Evolutionary conservation across 2,797 vertebrate genomes (phyloP), one percentile per base, ranked within the genome.

Genomic region (Falco cherrug): DNA sequence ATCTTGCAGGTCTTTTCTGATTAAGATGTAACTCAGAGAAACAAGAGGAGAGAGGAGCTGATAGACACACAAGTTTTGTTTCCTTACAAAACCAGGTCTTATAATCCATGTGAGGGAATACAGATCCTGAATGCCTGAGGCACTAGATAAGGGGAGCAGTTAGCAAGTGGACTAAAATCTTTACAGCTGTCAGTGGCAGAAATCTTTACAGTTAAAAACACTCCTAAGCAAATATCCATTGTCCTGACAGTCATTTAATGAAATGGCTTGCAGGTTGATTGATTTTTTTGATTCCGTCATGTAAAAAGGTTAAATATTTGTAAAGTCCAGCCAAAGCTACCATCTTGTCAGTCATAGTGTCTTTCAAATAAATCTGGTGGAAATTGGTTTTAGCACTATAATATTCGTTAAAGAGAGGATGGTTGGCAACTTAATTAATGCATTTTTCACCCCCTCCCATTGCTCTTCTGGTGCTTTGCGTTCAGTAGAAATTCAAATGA

Each of bases 271-370:
- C 41, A 39, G 24, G 60, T 33, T 50, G 53, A 45, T 14, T 56
- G 16, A 16, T 35, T 70, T 54, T 67, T 61, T 80, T 60, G 4
- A 43, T 64, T 86, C 11, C 67, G 3, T 82, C 5, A 1, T 16
- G 31, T 67, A 25, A 92, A 17, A 51, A 87, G 33, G 17, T 71
- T 78, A 73, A 68, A 21, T 68, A 26, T 75, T 77, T 70, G 50
- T 64, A 51, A 41, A 7, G 14, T 69, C 67, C 68, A 61, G 19
- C 19, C 37, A 85, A 53, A 87, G 47, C 57, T 84, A 41, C 64
- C 31, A 3, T 59, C 33, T n/a, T 64, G 37, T 74, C 45, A 63
- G 0, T 81, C 1, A 0, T 37, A 29, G 13, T 12, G 6, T 48
- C 74, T 80, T 93, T 75, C 35, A 45, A 47, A 56, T 45, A 71